Evolutionary conservation across 2,113 vertebrate genomes (phyloP).

Genomic region (Stigmatopora nigra): DNA sequence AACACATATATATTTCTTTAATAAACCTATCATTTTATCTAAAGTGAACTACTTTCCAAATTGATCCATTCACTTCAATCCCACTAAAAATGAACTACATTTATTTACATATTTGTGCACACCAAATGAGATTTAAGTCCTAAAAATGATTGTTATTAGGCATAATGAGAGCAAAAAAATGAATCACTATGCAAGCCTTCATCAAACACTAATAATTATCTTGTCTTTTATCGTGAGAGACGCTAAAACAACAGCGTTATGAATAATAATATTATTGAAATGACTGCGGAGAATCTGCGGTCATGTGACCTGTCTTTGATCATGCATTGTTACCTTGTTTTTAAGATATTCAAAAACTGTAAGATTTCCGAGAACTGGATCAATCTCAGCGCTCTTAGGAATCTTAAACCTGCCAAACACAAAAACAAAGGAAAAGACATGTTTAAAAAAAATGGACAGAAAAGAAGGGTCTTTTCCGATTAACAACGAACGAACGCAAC

Average conservation of each 20-base stretch:
- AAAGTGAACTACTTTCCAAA: not conserved
- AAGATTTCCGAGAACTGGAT: constrained; percentile 99
- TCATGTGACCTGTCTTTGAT: not conserved
- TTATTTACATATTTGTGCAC: not conserved
- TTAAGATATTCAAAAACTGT: constrained; percentile 99
- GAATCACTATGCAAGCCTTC: not conserved
- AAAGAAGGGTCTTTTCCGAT: not conserved
- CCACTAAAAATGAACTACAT: not conserved
- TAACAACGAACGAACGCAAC: not conserved
- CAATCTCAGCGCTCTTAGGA: constrained; percentile 95
- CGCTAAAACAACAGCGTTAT: not conserved
- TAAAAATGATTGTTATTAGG: not conserved
- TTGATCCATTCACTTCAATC: not conserved
- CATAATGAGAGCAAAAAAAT: not conserved
- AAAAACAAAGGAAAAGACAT: constrained; percentile 10
- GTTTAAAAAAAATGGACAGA: not conserved
- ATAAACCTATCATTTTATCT: not conserved
- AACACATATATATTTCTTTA: too few species aligned
- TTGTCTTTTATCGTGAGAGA: not conserved
- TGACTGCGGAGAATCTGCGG: not conserved
- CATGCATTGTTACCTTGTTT: constrained; percentile 78
- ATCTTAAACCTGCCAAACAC: constrained; percentile 83
- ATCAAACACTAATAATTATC: not conserved
- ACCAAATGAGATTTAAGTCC: not conserved
- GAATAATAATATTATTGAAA: not conserved